Percentiles rank a stretch among this genome's conserved stretches.
Conservation (phyloP, 2,888 invertebrate genomes). For the Argyresthia albistria region DNA sequence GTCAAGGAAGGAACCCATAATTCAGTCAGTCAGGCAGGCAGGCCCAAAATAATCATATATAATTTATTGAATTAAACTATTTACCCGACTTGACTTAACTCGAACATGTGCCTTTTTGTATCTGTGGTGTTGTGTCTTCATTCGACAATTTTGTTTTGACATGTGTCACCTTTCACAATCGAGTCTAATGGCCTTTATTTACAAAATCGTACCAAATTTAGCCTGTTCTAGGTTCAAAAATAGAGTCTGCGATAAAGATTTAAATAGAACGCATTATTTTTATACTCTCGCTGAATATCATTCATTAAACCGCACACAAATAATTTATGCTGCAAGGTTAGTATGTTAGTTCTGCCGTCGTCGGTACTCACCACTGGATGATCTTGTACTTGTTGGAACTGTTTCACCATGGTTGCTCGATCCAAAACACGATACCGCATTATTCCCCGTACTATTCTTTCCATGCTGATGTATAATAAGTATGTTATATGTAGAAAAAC, state of each 20-base stretch:
- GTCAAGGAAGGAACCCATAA: no score
- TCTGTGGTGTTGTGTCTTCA: no score
- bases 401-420: constrained; percentile 90
- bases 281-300: neutral
- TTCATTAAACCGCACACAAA: neutral
- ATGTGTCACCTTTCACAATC: neutral
- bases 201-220: neutral
- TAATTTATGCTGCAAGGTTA: neutral
- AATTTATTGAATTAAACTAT: no score
- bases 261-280: neutral
- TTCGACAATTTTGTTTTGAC: no score
- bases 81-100: no score
- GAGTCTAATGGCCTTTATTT: neutral
- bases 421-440: constrained; percentile 90
- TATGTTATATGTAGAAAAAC: neutral
- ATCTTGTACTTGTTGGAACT: constrained; percentile 91
- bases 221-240: neutral
- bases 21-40: no score
- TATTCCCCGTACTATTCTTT: constrained; percentile 89
- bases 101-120: no score
- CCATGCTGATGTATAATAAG: constrained; percentile 70
- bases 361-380: constrained; percentile 83
- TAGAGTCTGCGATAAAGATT: neutral
- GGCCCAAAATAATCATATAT: no score
- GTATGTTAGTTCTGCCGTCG: neutral